Conservation (phyloP, 2,113 vertebrate genomes). For the Thamnaconus septentrionalis region DNA sequence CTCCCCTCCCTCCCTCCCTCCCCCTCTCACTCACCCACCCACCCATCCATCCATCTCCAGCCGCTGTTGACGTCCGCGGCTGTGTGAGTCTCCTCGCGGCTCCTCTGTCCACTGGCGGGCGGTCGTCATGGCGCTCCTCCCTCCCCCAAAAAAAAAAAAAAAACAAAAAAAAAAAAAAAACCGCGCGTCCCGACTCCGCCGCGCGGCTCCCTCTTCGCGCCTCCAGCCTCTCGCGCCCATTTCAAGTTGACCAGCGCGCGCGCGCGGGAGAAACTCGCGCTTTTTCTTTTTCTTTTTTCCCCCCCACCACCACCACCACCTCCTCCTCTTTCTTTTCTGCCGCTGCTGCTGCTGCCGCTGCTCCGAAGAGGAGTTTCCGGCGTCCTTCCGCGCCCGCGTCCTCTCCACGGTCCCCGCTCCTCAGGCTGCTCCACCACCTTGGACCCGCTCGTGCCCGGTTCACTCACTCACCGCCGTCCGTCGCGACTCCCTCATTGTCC, state of each 20-base stretch:
- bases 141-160: neutral
- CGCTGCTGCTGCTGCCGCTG: constrained; percentile 2
- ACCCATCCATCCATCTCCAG: neutral
- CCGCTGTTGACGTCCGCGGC: constrained; percentile 51
- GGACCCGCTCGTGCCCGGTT: too few relatives aligned
- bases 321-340: neutral
- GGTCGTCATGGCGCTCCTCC: constrained; percentile 25
- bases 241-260: too few relatives aligned
- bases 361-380: too few relatives aligned
- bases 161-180: too few relatives aligned
- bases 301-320: too few relatives aligned
- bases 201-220: neutral
- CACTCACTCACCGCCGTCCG: neutral
- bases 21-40: constrained; percentile 21
- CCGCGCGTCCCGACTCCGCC: neutral
- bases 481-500: constrained; percentile 27
- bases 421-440: neutral
- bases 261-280: too few relatives aligned
- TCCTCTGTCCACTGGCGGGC: constrained; percentile 19
- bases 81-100: constrained; percentile 17
- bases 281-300: too few relatives aligned
- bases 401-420: neutral
- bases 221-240: too few relatives aligned
- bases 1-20: neutral
- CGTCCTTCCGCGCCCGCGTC: neutral